phyloP scores from a whole-genome alignment of 2,888 invertebrate species.

The Omphaloscelis lunosa region DNA sequence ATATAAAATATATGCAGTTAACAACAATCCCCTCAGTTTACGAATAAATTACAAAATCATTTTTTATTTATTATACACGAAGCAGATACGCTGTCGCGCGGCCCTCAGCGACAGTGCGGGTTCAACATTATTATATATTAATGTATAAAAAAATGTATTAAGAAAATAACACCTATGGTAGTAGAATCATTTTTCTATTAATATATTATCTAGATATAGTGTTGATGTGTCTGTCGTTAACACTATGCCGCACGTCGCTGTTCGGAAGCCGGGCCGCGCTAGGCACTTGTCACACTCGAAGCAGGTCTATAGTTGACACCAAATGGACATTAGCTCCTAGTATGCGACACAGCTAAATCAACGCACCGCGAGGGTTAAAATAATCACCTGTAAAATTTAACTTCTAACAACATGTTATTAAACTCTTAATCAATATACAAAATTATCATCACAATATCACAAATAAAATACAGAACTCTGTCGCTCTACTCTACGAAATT shows the following conservation, averaged over 20 bases:
- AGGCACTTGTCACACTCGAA: constrained; percentile 32
- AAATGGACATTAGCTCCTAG: constrained; percentile 44
- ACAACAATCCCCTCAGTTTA: constrained; percentile 84
- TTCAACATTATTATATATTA: constrained; percentile 22
- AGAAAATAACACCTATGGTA: constrained; percentile 56
- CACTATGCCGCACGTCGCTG: constrained; percentile 14
- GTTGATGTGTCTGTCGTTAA: constrained; percentile 2
- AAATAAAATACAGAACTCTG: constrained; percentile 85
- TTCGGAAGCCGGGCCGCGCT: constrained; percentile 34
- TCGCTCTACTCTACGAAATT: constrained; percentile 64
- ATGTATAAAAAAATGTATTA: constrained; percentile 48
- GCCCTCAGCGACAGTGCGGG: constrained; percentile 24
- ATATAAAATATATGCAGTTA: constrained; percentile 89
- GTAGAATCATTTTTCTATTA: constrained; percentile 38
- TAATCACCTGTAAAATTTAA: constrained; percentile 86
- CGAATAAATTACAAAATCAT: constrained; percentile 80
- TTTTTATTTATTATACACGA: constrained; percentile 61
- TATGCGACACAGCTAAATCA: constrained; percentile 68
- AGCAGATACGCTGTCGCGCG: constrained; percentile 57
- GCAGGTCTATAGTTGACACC: constrained; percentile 36
- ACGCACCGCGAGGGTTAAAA: constrained; percentile 77
- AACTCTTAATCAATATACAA: constrained; percentile 88
- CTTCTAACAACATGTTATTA: constrained; percentile 86
- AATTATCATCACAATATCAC: constrained; percentile 89
- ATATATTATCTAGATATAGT: constrained; percentile 41